Base-by-base conservation (phyloP, 2,888 invertebrate genomes). In the Melinaea menophilus region DNA sequence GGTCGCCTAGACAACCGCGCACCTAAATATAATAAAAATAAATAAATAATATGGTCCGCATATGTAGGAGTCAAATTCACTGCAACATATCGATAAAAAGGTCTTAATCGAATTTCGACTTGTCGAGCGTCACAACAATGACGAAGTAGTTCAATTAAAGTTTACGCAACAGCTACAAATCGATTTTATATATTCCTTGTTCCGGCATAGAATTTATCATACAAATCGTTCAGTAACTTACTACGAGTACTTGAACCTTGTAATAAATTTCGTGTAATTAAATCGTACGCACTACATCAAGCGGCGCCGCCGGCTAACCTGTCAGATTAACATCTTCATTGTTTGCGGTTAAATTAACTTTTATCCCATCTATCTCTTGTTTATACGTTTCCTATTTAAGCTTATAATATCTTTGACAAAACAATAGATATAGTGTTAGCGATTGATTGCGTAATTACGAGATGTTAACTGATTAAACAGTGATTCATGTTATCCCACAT, bases 1-100 rank as follows among this genome's bases (percentile, higher is more conserved):
- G 95, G 75, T 95, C 95, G 72, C 93, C 94, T 45, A 95, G 85
- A 76, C 95, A 95, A 34, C 94, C 95, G 70, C 94, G 94, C 75
- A 94, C 93, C 94, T 94, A 88, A 31, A 60, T 62, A 56, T 22
- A 61, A 55, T 46, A 60, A 41, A 51, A 51, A 51, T 3, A n/a
- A 31, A 31, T n/a, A 46, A n/a, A 5, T 46, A 46, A 11, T n/a
- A 11, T n/a, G n/a, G n/a, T n/a, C n/a, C n/a, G n/a, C n/a, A n/a
- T n/a, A n/a, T 22, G 22, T 22, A 46, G n/a, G 5, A 48, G 13
- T 48, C 12, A 5, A 48, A 3, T 48, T 48, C 48, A 22, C 2
- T 48, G 7, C 4, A 48, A 48, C 3, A 0, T n/a, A 13, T n/a
- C 1, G n/a, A 48, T n/a, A n/a, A 48, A 48, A 22, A 4, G 7